Evolutionary conservation across 2,113 vertebrate genomes (phyloP).

Genomic region (Embiotoca jacksoni): DNA sequence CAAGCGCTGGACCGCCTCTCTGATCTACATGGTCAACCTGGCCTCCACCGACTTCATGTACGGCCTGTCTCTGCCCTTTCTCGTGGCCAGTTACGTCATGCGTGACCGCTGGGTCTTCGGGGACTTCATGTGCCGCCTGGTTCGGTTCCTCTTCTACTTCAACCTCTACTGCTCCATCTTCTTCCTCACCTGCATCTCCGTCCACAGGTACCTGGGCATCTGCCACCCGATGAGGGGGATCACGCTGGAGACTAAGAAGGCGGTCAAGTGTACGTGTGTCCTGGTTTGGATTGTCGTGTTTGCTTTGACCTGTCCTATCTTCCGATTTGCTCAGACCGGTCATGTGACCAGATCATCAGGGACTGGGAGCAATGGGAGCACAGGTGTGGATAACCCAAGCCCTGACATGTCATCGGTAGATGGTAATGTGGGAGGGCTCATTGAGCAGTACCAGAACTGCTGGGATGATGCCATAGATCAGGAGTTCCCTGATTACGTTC

Average conservation of each 20-base stretch:
- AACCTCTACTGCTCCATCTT: conserved; percentile 91
- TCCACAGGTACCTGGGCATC: conserved; percentile 89
- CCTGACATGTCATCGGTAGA: conserved; percentile 15
- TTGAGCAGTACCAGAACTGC: conserved; percentile 82
- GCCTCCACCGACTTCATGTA: conserved; percentile 89
- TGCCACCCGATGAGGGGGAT: conserved; percentile 87
- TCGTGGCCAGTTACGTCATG: conserved; percentile 87
- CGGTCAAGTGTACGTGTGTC: conserved; percentile 84
- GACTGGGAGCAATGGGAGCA: conserved; percentile 16
- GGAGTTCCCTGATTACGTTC: conserved; percentile 86
- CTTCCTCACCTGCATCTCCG: conserved; percentile 91
- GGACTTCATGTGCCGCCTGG: conserved; percentile 89
- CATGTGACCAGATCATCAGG: conserved; percentile 53
- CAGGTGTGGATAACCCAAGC: conserved; percentile 12
- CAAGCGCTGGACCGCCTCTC: conserved; percentile 88
- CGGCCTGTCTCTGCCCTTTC: conserved; percentile 87
- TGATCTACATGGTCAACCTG: conserved; percentile 90
- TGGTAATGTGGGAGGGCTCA: conserved; percentile 20
- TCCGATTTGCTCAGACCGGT: conserved; percentile 86
- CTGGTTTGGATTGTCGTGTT: conserved; percentile 87
- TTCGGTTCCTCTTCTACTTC: conserved; percentile 90
- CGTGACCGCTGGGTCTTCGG: conserved; percentile 87
- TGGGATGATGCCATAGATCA: conserved; percentile 88
- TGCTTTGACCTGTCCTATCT: conserved; percentile 86
- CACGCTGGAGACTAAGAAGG: conserved; percentile 84